Conservation (phyloP, 92 coral and sea anemone genomes). For the Pocillopora meandrina region DNA sequence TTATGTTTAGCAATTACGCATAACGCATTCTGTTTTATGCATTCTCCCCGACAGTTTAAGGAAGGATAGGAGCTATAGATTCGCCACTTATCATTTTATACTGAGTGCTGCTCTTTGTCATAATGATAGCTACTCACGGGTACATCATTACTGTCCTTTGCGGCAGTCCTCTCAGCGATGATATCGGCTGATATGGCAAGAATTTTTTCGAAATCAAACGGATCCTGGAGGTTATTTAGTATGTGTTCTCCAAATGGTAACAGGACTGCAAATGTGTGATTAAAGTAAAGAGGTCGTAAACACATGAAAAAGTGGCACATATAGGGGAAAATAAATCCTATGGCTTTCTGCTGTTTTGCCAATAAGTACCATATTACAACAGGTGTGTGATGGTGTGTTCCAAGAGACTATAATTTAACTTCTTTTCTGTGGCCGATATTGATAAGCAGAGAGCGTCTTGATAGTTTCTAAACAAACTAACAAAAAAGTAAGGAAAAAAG, state of each 20-base stretch:
- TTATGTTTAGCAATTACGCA: too few species aligned
- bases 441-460: too few species aligned
- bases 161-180: constrained; percentile 17
- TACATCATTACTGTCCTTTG: background rate
- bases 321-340: too few species aligned
- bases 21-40: too few species aligned
- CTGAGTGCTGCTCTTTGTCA: too few species aligned
- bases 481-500: background rate
- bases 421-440: too few species aligned
- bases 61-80: too few species aligned
- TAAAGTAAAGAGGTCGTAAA: background rate
- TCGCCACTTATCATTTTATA: too few species aligned
- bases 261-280: constrained; percentile 22
- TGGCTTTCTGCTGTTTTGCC: too few species aligned
- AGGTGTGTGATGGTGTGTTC: background rate
- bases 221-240: constrained; percentile 11
- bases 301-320: background rate
- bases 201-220: constrained; percentile 26
- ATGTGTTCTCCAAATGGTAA: constrained; percentile 24
- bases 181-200: constrained; percentile 24
- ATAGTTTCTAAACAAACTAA: too few species aligned
- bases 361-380: too few species aligned
- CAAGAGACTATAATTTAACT: background rate
- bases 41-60: too few species aligned
- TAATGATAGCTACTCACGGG: background rate